A percentile compares a stretch with the other conserved stretches of the same genome.
These are phyloP conservation scores for Patella ulyssiponensis DNA, from an alignment of 2,888 invertebrate genomes.

Conservation along the genomic window DNA sequence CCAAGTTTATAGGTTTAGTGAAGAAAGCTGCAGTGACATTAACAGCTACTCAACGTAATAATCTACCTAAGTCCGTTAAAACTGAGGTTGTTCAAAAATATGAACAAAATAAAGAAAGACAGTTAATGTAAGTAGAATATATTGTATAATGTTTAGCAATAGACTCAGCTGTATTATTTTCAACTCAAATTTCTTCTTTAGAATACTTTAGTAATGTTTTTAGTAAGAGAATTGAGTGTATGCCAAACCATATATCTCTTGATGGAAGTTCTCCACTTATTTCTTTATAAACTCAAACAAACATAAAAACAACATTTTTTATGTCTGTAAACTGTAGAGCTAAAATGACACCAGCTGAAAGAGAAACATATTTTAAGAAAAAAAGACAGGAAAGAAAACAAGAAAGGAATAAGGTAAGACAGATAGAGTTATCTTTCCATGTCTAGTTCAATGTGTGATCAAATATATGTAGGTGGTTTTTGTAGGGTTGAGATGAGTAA, in stretches of 20 bases:
- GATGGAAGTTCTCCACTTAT: no score
- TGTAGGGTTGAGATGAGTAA: no score
- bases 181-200: no score
- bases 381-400: constrained; percentile 47
- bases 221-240: no score
- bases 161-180: no score
- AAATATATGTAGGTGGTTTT: no score
- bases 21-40: constrained; percentile 59
- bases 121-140: constrained; percentile 57
- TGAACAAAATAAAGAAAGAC: constrained; percentile 70
- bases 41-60: constrained; percentile 55
- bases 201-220: no score
- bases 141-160: no score
- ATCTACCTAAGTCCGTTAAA: constrained; percentile 58
- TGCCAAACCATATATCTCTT: no score
- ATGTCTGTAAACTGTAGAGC: constrained; percentile 43
- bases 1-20: constrained; percentile 44
- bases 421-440: constrained; percentile 16
- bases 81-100: constrained; percentile 76
- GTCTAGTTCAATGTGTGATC: no score
- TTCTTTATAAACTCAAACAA: no score
- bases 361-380: constrained; percentile 58
- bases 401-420: constrained; percentile 29
- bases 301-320: no score
- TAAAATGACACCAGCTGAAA: constrained; percentile 64